phyloP scores from a whole-genome alignment of 92 coral and sea anemone genomes.

The Parazoanthus swiftii region DNA sequence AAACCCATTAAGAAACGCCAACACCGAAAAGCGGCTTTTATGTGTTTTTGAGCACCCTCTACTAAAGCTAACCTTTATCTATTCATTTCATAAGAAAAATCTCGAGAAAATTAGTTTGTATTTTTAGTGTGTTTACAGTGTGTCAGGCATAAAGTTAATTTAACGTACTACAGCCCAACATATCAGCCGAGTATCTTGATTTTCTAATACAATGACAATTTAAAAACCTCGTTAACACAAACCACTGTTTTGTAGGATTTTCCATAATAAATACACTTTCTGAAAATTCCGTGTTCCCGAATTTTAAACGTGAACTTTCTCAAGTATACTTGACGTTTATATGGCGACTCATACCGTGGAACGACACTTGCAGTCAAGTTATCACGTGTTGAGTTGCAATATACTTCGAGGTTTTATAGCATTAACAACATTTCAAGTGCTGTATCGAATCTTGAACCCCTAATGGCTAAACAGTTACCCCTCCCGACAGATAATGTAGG shows the following conservation, averaged over 20 bases:
- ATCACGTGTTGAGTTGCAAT: constrained; percentile 31
- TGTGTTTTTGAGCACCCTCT: constrained; percentile 5
- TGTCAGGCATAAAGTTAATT: constrained; percentile 11
- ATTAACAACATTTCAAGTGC: constrained; percentile 22
- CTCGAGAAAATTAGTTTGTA: constrained; percentile 3
- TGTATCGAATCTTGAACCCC: constrained; percentile 7
- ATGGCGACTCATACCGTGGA: not conserved
- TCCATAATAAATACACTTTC: not conserved
- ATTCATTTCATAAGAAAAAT: not conserved
- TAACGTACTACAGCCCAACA: not conserved
- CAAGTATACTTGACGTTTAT: constrained; percentile 21
- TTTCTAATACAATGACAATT: not conserved
- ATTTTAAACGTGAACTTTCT: not conserved
- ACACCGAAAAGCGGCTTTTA: constrained; percentile 27
- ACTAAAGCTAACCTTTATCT: not conserved
- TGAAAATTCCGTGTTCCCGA: constrained; percentile 13
- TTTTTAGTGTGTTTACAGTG: constrained; percentile 5
- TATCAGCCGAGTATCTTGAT: constrained; percentile 18
- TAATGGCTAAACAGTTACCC: constrained; percentile 21
- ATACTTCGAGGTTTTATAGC: not conserved
- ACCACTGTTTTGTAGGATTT: not conserved
- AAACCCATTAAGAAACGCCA: constrained; percentile 33
- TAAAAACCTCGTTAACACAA: not conserved
- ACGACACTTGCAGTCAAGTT: constrained; percentile 24
- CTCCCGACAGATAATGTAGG: not conserved